Percentiles rank a stretch among this genome's conserved stretches.
These are phyloP conservation scores for Ypsolopha sequella DNA, from an alignment of 2,888 invertebrate genomes.

Conservation along the genomic window DNA sequence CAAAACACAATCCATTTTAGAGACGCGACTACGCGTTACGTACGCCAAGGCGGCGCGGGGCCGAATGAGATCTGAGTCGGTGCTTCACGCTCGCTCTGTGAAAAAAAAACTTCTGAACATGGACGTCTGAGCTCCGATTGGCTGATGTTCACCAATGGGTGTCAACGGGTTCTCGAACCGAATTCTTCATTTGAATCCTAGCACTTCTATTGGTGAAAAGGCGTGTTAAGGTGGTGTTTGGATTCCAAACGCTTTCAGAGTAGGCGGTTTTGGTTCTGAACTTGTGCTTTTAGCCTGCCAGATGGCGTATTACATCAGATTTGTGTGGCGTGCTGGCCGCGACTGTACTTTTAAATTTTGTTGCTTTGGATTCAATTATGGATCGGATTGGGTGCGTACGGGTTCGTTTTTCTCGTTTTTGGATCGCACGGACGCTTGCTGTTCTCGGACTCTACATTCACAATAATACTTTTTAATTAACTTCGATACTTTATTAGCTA, in stretches of 20 bases:
- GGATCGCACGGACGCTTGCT: constrained; percentile 24
- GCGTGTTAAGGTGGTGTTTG: constrained; percentile 46
- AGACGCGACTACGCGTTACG: constrained; percentile 60
- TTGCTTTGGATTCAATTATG: constrained; percentile 59
- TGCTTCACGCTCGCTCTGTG: constrained; percentile 33
- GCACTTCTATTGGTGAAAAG: constrained; percentile 35
- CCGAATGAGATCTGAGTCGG: constrained; percentile 49
- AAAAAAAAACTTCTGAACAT: constrained; percentile 45
- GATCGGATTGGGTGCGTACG: constrained; percentile 45
- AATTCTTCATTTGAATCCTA: constrained; percentile 41
- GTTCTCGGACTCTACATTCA: constrained; percentile 10
- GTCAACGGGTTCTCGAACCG: constrained; percentile 29
- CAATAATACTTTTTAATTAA: constrained; percentile 61
- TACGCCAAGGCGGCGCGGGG: constrained; percentile 65
- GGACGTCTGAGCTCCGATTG: constrained; percentile 48
- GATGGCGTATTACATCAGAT: constrained; percentile 41
- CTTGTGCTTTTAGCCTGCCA: constrained; percentile 54
- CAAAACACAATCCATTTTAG: constrained; percentile 60
- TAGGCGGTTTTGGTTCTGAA: constrained; percentile 49
- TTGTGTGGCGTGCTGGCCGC: constrained; percentile 27
- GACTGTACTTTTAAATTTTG: constrained; percentile 42
- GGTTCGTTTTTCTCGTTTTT: constrained; percentile 40
- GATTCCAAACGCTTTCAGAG: constrained; percentile 52
- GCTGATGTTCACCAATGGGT: constrained; percentile 32
- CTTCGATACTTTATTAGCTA: constrained; percentile 70